Percentiles rank a stretch among this genome's conserved stretches.
Evolutionary conservation across 2,888 invertebrate species (phyloP).

Genomic region (Cabera pusaria): DNA sequence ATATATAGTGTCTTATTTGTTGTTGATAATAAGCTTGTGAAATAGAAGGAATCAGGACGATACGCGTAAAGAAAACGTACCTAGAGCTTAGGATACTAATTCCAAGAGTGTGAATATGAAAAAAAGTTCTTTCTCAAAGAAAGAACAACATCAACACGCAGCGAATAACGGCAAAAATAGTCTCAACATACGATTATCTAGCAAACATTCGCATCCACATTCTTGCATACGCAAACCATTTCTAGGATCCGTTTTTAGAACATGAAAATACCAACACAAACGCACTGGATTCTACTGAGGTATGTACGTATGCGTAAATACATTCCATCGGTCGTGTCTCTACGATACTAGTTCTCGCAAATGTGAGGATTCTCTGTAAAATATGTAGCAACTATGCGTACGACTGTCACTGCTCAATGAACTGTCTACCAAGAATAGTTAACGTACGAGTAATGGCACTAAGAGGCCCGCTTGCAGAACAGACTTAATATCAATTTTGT

Average conservation of each 20-base stretch:
- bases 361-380: constrained; percentile 21
- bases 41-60: too few relatives aligned
- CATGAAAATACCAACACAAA: constrained; percentile 41
- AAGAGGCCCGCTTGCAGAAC: too few relatives aligned
- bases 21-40: too few relatives aligned
- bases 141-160: neutral
- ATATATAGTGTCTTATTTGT: constrained; percentile 19
- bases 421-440: too few relatives aligned
- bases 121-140: too few relatives aligned
- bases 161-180: neutral
- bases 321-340: constrained; percentile 23
- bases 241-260: constrained; percentile 47
- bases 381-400: constrained; percentile 9
- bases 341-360: constrained; percentile 20
- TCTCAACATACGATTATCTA: constrained; percentile 1
- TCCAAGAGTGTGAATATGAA: too few relatives aligned
- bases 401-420: too few relatives aligned
- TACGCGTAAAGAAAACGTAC: too few relatives aligned
- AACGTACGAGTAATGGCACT: too few relatives aligned
- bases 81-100: too few relatives aligned
- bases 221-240: constrained; percentile 25
- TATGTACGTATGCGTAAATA: constrained; percentile 18
- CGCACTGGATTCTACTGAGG: constrained; percentile 30
- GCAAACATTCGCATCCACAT: constrained; percentile 20
- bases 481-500: too few relatives aligned